Evolutionary conservation across 1,140 invertebrate genomes (phyloP).

Genomic region (Diabrotica undecimpunctata): DNA sequence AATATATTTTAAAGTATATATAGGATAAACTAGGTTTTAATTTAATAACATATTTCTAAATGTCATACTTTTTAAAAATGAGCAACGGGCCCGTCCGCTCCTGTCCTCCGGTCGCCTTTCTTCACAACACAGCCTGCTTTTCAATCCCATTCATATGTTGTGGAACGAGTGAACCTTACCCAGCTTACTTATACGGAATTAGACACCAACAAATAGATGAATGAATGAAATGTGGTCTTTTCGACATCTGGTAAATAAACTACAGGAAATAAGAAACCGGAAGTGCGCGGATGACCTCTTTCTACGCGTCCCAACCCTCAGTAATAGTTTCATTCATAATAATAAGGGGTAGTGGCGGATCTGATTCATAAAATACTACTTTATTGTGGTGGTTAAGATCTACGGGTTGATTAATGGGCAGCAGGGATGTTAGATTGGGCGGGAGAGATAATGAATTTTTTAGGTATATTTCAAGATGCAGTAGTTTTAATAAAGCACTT

Average conservation of each 20-base stretch:
- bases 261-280: conserved; percentile 10
- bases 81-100: conserved; percentile 10
- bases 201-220: conserved; percentile 44
- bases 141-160: conserved; percentile 29
- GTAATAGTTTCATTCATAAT: conserved; percentile 5
- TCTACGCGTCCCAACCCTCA: not conserved
- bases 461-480: too few species aligned
- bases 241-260: conserved; percentile 8
- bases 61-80: too few species aligned
- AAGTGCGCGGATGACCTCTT: conserved; percentile 9
- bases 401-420: too few species aligned
- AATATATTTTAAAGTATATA: too few species aligned
- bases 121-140: conserved; percentile 46
- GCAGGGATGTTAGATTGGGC: too few species aligned
- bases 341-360: not conserved
- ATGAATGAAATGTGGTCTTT: conserved; percentile 30
- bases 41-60: too few species aligned
- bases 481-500: too few species aligned
- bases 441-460: too few species aligned
- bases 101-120: conserved; percentile 38
- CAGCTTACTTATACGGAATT: conserved; percentile 54
- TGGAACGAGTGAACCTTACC: conserved; percentile 12
- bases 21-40: too few species aligned
- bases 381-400: too few species aligned
- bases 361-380: not conserved